phyloP scores from a whole-genome alignment of 2,797 vertebrate species.

The Pitangus sulphuratus region DNA sequence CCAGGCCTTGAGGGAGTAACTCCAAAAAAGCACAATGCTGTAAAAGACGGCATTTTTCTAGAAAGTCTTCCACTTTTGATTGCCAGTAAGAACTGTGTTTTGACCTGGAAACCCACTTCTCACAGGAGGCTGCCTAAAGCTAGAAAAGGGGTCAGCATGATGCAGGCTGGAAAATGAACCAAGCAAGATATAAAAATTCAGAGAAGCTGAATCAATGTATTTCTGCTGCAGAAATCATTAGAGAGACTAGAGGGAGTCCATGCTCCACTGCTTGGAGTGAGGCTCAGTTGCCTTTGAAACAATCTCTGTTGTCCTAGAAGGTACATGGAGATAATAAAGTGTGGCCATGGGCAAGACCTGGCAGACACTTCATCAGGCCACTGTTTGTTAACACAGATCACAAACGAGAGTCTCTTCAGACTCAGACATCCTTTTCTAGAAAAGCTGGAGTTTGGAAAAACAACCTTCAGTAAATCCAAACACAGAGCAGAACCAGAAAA shows the following conservation, averaged over 20 bases:
- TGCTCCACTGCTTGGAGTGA: slow-evolving; percentile 9
- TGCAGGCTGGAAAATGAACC: slow-evolving; percentile 18
- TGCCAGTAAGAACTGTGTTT: slow-evolving; percentile 19
- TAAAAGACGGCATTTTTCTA: slow-evolving; percentile 20
- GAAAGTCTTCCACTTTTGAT: background rate
- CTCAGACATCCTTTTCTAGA: background rate
- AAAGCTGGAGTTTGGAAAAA: background rate
- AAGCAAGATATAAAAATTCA: background rate
- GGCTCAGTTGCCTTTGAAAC: background rate
- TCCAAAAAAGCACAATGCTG: background rate
- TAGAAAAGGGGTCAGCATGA: background rate
- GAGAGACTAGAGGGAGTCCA: slow-evolving; percentile 66
- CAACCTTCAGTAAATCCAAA: background rate
- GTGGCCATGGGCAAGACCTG: background rate
- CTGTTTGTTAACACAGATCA: background rate
- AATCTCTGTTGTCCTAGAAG: background rate
- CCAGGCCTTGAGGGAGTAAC: background rate
- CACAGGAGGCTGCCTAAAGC: slow-evolving; percentile 24
- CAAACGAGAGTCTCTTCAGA: background rate
- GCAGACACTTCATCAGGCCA: background rate
- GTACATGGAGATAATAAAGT: background rate
- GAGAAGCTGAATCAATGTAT: background rate
- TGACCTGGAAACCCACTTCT: slow-evolving; percentile 65
- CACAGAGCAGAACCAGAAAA: background rate
- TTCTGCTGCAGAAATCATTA: slow-evolving; percentile 40